These are phyloP conservation scores for Hycleus cichorii DNA, from an alignment of 1,140 invertebrate species.

Conservation along the genomic window DNA sequence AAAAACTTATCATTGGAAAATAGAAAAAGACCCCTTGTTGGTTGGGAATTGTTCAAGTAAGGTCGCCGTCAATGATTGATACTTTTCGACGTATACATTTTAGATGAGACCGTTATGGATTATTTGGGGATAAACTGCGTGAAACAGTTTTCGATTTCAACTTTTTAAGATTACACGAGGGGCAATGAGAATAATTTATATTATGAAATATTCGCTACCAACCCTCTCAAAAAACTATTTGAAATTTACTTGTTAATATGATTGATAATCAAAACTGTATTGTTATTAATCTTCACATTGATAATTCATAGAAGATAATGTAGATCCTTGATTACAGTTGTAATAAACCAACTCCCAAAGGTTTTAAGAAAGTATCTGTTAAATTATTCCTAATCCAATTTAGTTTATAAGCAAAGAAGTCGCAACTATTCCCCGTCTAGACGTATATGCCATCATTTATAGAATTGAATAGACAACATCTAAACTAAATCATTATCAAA, in stretches of 20 bases:
- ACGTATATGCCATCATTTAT: not conserved
- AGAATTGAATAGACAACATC: too few species aligned
- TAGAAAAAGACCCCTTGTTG: conserved; percentile 17
- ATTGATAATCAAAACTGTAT: too few species aligned
- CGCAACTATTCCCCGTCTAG: conserved; percentile 1
- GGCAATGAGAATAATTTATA: too few species aligned
- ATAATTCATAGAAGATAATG: conserved; percentile 10
- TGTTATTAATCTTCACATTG: not conserved
- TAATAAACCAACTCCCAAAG: conserved; percentile 14
- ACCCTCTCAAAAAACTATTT: too few species aligned
- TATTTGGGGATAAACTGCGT: conserved; percentile 4
- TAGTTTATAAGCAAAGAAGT: conserved; percentile 6
- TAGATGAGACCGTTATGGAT: conserved; percentile 8
- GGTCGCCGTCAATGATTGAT: conserved; percentile 17
- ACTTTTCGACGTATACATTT: conserved; percentile 8
- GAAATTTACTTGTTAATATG: too few species aligned
- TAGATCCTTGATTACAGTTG: conserved; percentile 15
- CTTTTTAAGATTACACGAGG: too few species aligned
- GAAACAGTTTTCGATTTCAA: not conserved
- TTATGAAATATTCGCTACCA: too few species aligned
- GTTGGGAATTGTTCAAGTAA: conserved; percentile 3
- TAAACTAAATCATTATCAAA: too few species aligned
- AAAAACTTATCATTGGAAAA: conserved; percentile 23
- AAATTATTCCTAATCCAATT: conserved; percentile 24
- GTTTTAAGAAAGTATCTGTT: conserved; percentile 23